Percentiles rank a stretch among this genome's conserved stretches.
phyloP scores from a whole-genome alignment of 2,888 invertebrate species.

The Melanargia galathea region DNA sequence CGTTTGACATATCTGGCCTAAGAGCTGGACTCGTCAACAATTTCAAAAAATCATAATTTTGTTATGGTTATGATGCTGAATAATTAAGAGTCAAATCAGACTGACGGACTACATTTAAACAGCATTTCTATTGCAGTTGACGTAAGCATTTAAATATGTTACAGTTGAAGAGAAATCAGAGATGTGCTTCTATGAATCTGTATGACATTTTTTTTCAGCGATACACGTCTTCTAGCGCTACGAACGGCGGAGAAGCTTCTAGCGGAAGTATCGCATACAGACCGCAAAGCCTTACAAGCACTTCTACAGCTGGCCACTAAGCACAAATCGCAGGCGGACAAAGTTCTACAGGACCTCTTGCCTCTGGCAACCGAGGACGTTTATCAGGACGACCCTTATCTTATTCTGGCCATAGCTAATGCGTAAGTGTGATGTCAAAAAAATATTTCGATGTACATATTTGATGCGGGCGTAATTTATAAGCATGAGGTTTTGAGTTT shows the following conservation, averaged over 20 bases:
- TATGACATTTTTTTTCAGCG: constrained; percentile 72
- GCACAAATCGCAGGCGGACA: constrained; percentile 92
- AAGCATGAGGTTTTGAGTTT: too few species aligned
- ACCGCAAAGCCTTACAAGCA: constrained; percentile 88
- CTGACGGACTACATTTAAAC: too few species aligned
- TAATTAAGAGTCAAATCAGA: too few species aligned
- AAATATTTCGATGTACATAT: neutral
- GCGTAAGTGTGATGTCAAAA: constrained; percentile 69
- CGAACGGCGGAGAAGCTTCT: constrained; percentile 88
- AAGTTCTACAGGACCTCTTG: constrained; percentile 88
- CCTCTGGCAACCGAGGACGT: constrained; percentile 87
- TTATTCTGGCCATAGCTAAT: constrained; percentile 92
- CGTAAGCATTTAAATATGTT: too few species aligned
- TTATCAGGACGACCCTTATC: constrained; percentile 90
- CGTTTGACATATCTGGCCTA: too few species aligned
- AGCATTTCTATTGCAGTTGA: too few species aligned
- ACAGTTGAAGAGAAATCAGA: too few species aligned
- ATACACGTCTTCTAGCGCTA: constrained; percentile 90
- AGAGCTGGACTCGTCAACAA: too few species aligned
- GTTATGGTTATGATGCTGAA: too few species aligned
- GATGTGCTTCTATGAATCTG: too few species aligned
- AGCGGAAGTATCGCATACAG: constrained; percentile 87
- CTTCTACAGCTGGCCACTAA: constrained; percentile 92
- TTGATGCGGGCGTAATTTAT: too few species aligned
- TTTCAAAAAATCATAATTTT: too few species aligned